Evolutionary conservation across 2,888 invertebrate genomes (phyloP), one percentile per base, ranked within the genome.

Genomic region (Hetaerina titia): DNA sequence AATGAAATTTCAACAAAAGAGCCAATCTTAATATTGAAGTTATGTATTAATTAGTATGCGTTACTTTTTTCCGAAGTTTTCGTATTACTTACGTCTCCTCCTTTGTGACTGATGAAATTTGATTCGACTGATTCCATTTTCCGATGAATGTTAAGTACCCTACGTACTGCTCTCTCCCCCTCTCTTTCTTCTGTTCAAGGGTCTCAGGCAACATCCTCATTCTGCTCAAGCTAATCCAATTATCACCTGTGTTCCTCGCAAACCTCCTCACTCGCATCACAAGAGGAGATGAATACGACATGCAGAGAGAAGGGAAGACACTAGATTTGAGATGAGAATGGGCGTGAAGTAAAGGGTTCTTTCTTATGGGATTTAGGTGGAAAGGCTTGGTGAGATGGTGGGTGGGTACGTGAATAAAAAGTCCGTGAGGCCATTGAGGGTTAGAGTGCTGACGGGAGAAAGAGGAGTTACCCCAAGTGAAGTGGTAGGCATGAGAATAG

Each of bases 231-330:
- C 92, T 57, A 69, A 57, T 92, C 31, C 22, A 56, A 92, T 74
- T 92, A 74, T 69, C 92, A 74, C 92, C 57, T 92, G 45, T 64
- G 31, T 60, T 92, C 64, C 64, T 63, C 69, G 25, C 64, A 69
- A 57, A 56, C 22, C 17, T 64, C 69, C 45, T 90, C 31, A 90
- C 64, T 90, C 89, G 90, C 31, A 64, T 81, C 81, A 81, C 31
- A 81, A 31, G 31, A 31, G 1, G 60, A 11, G 81, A 81, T 81
- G 31, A 69, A 81, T 31, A 31, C 81, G 25, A 81, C 31, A 15
- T n/a, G 31, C 13, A 8, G n/a, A 8, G 2, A 5, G 81, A 8
- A 74, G 7, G 25, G 13, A 25, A 25, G 25, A 11, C 2, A 11
- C 31, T 31, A 13, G 25, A 31, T 9, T 15, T 11, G 22, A 31